Percentiles rank a stretch among this genome's conserved stretches.
phyloP scores from a whole-genome alignment of 1,140 invertebrate genomes.

The Pogonomyrmex barbatus region DNA sequence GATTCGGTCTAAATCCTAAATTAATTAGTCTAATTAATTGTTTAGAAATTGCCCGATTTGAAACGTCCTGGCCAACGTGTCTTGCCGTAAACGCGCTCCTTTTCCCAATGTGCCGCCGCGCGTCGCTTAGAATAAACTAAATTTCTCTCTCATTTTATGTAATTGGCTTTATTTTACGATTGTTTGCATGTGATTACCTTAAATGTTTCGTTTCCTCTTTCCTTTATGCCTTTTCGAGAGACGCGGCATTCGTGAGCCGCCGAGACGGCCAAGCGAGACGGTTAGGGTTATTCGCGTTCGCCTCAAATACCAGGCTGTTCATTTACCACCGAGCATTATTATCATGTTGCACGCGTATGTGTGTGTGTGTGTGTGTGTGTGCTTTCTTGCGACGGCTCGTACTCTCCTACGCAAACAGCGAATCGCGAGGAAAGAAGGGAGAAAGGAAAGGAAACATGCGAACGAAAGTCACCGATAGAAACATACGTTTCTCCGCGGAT shows the following conservation, averaged over 20 bases:
- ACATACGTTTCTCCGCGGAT: conserved; percentile 62
- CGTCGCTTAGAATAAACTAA: not conserved
- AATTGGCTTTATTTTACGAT: conserved; percentile 24
- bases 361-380: not conserved
- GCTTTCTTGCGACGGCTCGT: conserved; percentile 20
- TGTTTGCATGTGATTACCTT: conserved; percentile 2
- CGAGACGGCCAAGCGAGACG: conserved; percentile 35
- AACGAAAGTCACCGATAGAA: conserved; percentile 64
- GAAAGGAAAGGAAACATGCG: conserved; percentile 26
- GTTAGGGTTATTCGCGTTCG: conserved; percentile 39
- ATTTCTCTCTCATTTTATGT: conserved; percentile 6
- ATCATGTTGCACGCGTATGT: conserved; percentile 4
- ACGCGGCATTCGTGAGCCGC: not conserved
- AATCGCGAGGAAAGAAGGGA: conserved; percentile 17
- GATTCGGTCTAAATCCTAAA: not conserved
- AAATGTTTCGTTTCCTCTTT: conserved; percentile 27
- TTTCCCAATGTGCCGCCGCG: not conserved
- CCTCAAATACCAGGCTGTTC: conserved; percentile 29
- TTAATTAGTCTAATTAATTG: conserved; percentile 19
- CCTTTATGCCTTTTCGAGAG: conserved; percentile 27
- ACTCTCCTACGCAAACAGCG: conserved; percentile 47
- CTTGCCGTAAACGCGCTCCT: not conserved
- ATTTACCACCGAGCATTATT: conserved; percentile 36
- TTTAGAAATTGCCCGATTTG: not conserved
- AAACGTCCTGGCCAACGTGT: not conserved